These are phyloP conservation scores for Macaca nemestrina DNA, from an alignment of 2,113 vertebrate species.

Conservation along the genomic window DNA sequence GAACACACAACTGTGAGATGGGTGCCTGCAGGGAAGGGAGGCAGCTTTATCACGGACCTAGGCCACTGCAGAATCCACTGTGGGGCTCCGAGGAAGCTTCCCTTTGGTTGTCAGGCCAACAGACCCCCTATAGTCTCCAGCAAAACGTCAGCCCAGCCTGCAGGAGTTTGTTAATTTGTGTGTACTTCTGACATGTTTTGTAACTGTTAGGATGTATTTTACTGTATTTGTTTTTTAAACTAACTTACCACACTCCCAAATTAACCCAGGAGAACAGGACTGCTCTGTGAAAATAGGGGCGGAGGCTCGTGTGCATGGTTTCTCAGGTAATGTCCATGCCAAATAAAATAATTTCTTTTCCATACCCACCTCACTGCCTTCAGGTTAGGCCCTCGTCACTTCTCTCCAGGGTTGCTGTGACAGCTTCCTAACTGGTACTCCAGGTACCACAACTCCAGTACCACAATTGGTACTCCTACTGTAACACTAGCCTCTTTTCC, in stretches of 20 bases:
- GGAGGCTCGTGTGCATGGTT: not conserved
- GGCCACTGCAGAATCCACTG: not conserved
- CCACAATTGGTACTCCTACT: not conserved
- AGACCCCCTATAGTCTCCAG: not conserved
- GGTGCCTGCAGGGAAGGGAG: not conserved
- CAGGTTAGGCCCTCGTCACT: not conserved
- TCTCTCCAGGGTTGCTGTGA: not conserved
- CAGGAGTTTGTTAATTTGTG: constrained; percentile 52
- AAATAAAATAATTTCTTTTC: constrained; percentile 39
- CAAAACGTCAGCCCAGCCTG: not conserved
- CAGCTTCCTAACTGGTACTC: not conserved
- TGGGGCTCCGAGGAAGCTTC: not conserved
- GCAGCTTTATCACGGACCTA: not conserved
- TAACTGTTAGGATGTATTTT: not conserved
- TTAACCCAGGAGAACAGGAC: constrained; percentile 17
- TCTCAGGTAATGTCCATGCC: not conserved
- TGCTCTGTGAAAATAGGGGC: not conserved
- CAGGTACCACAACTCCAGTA: too few species aligned
- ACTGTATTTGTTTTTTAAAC: too few species aligned
- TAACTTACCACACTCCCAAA: constrained; percentile 44
- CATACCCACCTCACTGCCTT: constrained; percentile 2
- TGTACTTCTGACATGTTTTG: constrained; percentile 53
- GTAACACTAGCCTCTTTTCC: not conserved
- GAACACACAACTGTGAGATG: not conserved
- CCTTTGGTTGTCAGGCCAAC: not conserved